These are phyloP conservation scores for Tokudaia muenninki DNA, from an alignment of 2,797 vertebrate genomes.

Conservation along the genomic window DNA sequence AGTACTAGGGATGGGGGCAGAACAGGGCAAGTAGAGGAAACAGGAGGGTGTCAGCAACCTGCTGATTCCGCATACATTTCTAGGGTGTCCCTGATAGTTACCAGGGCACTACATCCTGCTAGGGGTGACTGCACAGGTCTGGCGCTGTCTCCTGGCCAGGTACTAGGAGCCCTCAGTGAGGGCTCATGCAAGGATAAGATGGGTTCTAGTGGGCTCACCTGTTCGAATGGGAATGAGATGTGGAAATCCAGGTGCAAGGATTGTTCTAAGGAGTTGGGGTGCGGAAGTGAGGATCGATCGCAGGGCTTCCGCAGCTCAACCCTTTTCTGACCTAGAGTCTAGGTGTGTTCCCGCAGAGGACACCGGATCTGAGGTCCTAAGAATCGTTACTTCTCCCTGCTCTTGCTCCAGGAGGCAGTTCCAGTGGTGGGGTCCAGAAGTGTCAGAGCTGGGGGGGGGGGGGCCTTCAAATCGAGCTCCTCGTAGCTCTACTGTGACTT, in stretches of 20 bases:
- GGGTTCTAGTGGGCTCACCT: not conserved
- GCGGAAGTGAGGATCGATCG: fast-evolving
- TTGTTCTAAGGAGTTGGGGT: not conserved
- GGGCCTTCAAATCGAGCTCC: not conserved
- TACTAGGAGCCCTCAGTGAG: slow-evolving; percentile 82
- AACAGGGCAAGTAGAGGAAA: not conserved
- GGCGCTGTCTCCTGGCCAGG: slow-evolving; percentile 75
- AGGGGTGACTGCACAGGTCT: too few species aligned
- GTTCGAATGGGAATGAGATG: not conserved
- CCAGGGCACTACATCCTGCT: not conserved
- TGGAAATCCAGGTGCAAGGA: not conserved
- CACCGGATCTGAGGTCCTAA: not conserved
- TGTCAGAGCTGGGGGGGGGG: not conserved
- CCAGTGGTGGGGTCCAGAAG: not conserved
- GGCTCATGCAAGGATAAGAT: not conserved
- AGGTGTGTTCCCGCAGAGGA: not conserved
- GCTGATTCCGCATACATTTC: not conserved
- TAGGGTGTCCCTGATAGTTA: too few species aligned
- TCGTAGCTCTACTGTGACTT: not conserved
- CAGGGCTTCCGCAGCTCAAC: not conserved
- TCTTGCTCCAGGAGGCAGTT: not conserved
- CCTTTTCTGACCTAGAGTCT: not conserved
- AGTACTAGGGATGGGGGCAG: not conserved
- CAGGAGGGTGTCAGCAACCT: not conserved
- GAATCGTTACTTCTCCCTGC: not conserved